Conservation (phyloP, 2,888 invertebrate species). For the Caradrina clavipalpis region DNA sequence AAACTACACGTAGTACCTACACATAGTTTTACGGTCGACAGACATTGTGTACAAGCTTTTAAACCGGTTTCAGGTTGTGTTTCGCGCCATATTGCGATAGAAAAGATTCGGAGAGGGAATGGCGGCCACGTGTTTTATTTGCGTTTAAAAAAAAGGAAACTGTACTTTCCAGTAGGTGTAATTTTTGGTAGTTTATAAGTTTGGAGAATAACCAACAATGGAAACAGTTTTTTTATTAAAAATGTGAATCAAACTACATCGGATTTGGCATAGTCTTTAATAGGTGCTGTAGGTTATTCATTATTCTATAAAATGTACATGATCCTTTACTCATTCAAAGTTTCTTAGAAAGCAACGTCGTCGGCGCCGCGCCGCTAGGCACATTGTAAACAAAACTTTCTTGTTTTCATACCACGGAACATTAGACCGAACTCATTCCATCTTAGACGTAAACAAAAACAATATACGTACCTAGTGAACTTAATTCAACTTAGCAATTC, state of each 20-base stretch:
- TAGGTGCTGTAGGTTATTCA: no score
- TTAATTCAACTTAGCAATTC: constrained; percentile 30
- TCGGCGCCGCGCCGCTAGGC: constrained; percentile 8
- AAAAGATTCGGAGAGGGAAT: background rate
- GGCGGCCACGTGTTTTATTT: no score
- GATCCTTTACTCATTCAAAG: background rate
- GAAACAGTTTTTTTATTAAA: no score
- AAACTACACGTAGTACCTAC: constrained; percentile 14
- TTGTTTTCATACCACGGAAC: constrained; percentile 29
- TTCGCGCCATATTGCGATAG: constrained; percentile 9
- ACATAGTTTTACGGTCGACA: constrained; percentile 26
- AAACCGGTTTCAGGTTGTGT: constrained; percentile 1
- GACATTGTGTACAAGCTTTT: constrained; percentile 19
- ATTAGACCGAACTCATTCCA: constrained; percentile 34
- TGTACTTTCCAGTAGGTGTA: no score
- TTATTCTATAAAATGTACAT: background rate
- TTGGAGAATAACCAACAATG: no score
- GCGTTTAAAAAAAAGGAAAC: no score
- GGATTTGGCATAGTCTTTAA: no score
- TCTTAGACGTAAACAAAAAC: constrained; percentile 48
- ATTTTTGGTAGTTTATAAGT: no score
- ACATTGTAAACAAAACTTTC: constrained; percentile 39
- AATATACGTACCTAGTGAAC: constrained; percentile 32
- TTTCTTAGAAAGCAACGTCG: background rate
- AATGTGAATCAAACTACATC: no score